These are phyloP conservation scores for Gymnopithys bicolor DNA, from an alignment of 2,797 vertebrate genomes.

Conservation along the genomic window DNA sequence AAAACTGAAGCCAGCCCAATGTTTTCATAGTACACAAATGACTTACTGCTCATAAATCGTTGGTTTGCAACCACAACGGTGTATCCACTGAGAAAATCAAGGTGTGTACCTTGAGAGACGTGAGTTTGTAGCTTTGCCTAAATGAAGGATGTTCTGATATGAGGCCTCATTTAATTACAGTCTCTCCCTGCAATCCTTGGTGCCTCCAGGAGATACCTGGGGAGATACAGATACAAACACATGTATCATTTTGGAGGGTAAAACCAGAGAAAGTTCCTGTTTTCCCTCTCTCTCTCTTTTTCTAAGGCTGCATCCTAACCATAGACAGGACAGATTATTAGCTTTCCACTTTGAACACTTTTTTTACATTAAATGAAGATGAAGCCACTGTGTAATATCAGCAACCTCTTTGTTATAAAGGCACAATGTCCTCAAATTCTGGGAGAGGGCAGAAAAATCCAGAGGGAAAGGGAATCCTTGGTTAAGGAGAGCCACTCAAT, in stretches of 20 bases:
- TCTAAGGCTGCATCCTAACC: not conserved
- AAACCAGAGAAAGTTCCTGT: not conserved
- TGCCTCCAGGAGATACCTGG: not conserved
- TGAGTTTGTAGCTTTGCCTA: not conserved
- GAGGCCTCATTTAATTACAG: not conserved
- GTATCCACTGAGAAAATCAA: not conserved
- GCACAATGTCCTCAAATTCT: not conserved
- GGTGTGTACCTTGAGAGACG: accelerated
- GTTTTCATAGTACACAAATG: not conserved
- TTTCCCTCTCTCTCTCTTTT: not conserved
- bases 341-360: not conserved
- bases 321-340: not conserved
- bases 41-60: not conserved
- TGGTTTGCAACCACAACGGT: not conserved
- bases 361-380: not conserved
- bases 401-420: not conserved
- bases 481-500: not conserved
- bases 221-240: not conserved
- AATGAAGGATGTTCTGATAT: not conserved
- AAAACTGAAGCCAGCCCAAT: not conserved
- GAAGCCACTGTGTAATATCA: not conserved
- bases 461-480: not conserved
- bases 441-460: not conserved
- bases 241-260: not conserved
- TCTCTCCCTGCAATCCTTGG: not conserved